phyloP scores from a whole-genome alignment of 2,113 vertebrate species.

The Podarcis muralis region DNA sequence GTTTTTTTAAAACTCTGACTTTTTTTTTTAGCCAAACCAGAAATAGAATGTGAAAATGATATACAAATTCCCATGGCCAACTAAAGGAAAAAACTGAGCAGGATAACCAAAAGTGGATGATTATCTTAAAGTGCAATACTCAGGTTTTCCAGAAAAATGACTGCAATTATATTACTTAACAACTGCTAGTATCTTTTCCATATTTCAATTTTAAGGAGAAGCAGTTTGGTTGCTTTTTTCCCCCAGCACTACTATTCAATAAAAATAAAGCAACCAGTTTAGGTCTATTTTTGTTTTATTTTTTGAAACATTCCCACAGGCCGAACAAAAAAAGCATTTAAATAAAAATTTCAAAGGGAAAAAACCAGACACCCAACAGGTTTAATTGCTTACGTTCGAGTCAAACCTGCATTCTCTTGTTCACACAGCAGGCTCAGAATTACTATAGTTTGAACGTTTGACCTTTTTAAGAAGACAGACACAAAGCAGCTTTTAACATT shows the following conservation, averaged over 20 bases:
- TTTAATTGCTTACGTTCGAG: conserved; percentile 54
- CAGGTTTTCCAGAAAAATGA: conserved; percentile 42
- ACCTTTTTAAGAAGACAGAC: conserved; percentile 56
- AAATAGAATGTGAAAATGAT: conserved; percentile 59
- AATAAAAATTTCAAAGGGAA: conserved; percentile 41
- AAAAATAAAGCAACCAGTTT: conserved; percentile 50
- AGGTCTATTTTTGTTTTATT: neutral
- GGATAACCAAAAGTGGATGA: conserved; percentile 43
- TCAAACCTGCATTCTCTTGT: conserved; percentile 59
- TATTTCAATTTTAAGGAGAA: conserved; percentile 33
- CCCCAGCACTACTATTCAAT: conserved; percentile 48
- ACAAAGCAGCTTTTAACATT: conserved; percentile 66
- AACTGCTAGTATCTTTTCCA: conserved; percentile 45
- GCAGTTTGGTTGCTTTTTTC: conserved; percentile 30
- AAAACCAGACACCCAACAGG: conserved; percentile 50
- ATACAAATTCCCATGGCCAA: conserved; percentile 70
- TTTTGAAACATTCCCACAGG: conserved; percentile 9
- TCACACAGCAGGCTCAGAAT: conserved; percentile 63
- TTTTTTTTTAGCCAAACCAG: conserved; percentile 65
- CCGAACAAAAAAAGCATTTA: conserved; percentile 57
- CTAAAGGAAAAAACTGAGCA: conserved; percentile 52
- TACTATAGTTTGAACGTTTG: conserved; percentile 58
- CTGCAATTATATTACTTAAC: conserved; percentile 43
- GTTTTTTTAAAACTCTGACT: conserved; percentile 11
- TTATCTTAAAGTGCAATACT: conserved; percentile 42